Evolutionary conservation across 2,888 invertebrate species (phyloP).

Genomic region (Tetranychus truncatus): DNA sequence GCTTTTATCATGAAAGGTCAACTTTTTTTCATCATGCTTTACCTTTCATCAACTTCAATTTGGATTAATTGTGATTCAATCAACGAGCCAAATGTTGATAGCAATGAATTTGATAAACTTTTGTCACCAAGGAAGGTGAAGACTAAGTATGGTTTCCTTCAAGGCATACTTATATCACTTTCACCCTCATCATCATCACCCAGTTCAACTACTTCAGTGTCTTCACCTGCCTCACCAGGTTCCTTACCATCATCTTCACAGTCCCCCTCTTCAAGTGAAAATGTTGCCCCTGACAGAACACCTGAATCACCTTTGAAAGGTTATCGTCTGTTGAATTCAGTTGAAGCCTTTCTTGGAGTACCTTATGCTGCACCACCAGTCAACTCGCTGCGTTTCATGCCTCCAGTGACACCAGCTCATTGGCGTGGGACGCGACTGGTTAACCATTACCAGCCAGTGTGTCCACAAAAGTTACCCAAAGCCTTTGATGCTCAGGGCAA

Average conservation of each 20-base stretch:
- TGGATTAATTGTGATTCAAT: not conserved
- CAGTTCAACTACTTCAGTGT: not conserved
- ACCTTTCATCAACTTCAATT: not conserved
- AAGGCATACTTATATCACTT: slow-evolving; percentile 28
- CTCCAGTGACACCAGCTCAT: slow-evolving; percentile 34
- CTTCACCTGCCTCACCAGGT: not conserved
- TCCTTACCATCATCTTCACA: not conserved
- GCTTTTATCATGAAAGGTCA: too few species aligned
- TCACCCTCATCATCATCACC: slow-evolving; percentile 22
- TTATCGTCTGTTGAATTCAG: slow-evolving; percentile 24
- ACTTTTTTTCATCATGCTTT: too few species aligned
- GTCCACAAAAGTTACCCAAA: slow-evolving; percentile 31
- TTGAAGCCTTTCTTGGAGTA: slow-evolving; percentile 35
- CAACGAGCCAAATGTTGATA: not conserved
- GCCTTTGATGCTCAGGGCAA: slow-evolving; percentile 22
- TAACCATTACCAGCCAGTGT: slow-evolving; percentile 31
- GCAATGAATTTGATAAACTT: slow-evolving; percentile 2
- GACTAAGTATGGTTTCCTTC: slow-evolving; percentile 33
- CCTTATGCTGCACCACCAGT: slow-evolving; percentile 34
- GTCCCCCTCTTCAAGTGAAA: too few species aligned
- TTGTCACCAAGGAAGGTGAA: slow-evolving; percentile 28
- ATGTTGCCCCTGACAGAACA: not conserved
- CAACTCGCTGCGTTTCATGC: slow-evolving; percentile 34
- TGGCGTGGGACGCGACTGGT: slow-evolving; percentile 32
- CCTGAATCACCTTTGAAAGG: not conserved